Percentiles rank a stretch among this genome's conserved stretches.
Evolutionary conservation across 2,113 vertebrate genomes (phyloP).

Genomic region (Tupaia tana): DNA sequence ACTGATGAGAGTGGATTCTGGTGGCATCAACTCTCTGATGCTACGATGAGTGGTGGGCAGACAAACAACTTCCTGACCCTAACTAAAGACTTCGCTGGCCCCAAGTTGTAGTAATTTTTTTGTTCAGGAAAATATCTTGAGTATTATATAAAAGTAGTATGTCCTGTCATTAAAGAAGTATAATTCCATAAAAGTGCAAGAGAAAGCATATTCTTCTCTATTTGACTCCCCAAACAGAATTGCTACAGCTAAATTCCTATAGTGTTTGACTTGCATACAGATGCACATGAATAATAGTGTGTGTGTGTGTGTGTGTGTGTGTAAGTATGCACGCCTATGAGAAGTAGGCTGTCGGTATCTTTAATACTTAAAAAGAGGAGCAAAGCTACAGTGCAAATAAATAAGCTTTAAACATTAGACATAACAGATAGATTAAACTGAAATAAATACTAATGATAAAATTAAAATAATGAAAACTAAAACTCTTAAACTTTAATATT

Average conservation of each 20-base stretch:
- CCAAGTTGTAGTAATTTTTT: not conserved
- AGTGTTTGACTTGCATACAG: not conserved
- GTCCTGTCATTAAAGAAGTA: not conserved
- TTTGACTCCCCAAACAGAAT: not conserved
- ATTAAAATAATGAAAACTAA: not conserved
- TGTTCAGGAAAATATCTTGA: not conserved
- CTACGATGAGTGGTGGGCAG: fast-evolving
- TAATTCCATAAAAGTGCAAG: not conserved
- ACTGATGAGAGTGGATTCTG: fast-evolving
- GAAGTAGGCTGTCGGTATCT: not conserved
- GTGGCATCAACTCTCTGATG: not conserved
- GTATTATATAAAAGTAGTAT: not conserved
- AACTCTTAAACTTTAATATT: not conserved
- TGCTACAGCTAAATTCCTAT: too few relatives aligned
- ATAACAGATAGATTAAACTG: not conserved
- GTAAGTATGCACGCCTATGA: not conserved
- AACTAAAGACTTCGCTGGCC: not conserved
- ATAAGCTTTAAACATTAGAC: not conserved
- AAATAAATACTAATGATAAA: not conserved
- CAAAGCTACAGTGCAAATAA: not conserved
- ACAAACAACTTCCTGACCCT: fast-evolving
- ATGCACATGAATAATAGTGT: too few relatives aligned
- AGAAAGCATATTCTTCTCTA: not conserved
- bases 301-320: not conserved
- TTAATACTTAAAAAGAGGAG: not conserved